phyloP scores from a whole-genome alignment of 2,797 vertebrate species.

The Erpetoichthys calabaricus region DNA sequence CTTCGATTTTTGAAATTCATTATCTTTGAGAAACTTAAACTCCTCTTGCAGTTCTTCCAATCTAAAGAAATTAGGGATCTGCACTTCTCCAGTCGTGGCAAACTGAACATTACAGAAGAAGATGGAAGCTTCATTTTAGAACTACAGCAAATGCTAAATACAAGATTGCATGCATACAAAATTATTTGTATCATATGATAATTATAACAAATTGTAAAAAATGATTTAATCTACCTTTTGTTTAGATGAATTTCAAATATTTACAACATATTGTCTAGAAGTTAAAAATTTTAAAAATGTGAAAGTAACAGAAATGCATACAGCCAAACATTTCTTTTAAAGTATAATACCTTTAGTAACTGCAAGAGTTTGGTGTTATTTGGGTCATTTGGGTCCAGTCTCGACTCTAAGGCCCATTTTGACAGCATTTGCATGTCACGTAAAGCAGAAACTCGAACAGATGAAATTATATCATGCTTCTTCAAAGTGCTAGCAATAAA shows the following conservation, averaged over 20 bases:
- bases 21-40: slow-evolving; percentile 80
- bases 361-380: slow-evolving; percentile 86
- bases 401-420: slow-evolving; percentile 81
- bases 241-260: no score
- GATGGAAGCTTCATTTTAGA: no score
- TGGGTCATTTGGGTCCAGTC: slow-evolving; percentile 91
- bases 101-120: slow-evolving; percentile 37
- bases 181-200: no score
- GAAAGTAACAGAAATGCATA: no score
- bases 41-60: slow-evolving; percentile 91
- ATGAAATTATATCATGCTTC: slow-evolving; percentile 70
- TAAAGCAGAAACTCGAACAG: slow-evolving; percentile 75
- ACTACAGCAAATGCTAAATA: no score
- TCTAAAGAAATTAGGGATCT: slow-evolving; percentile 69
- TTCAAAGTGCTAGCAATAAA: slow-evolving; percentile 51
- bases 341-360: slow-evolving; percentile 58
- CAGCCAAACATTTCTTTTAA: no score
- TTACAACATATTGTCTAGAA: no score
- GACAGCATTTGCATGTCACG: slow-evolving; percentile 83
- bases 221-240: no score
- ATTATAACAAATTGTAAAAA: no score
- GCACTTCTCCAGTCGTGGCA: slow-evolving; percentile 65
- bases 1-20: slow-evolving; percentile 68
- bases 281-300: no score
- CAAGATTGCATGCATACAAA: no score